Evolutionary conservation across 92 coral and sea anemone genomes (phyloP).

Genomic region (Chrysogorgia sp.): DNA sequence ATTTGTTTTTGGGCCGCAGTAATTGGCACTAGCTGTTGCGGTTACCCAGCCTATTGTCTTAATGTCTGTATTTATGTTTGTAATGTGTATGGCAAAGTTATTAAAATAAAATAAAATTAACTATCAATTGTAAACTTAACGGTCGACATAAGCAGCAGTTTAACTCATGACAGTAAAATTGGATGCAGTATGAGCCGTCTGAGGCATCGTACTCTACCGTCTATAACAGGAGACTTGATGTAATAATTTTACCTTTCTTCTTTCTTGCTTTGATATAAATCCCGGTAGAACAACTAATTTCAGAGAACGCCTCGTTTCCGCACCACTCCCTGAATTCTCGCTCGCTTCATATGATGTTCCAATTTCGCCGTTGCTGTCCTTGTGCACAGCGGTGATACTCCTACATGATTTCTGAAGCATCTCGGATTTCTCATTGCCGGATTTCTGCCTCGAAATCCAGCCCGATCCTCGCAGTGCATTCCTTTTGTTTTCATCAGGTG

Average conservation of each 20-base stretch:
- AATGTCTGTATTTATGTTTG: no score
- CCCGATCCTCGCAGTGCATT: neutral
- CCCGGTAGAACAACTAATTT: slow-evolving; percentile 11
- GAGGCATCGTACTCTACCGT: neutral
- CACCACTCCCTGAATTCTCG: neutral
- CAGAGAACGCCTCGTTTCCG: neutral
- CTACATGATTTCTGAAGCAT: neutral
- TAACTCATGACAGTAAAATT: no score
- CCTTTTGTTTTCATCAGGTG: neutral
- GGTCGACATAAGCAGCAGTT: no score
- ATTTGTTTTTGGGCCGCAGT: no score
- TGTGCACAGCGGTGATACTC: neutral
- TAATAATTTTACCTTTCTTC: neutral
- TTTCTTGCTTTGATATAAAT: slow-evolving; percentile 6
- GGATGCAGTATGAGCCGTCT: no score
- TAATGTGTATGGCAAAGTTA: no score
- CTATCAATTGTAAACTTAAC: no score
- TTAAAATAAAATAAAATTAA: no score
- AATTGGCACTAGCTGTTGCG: no score
- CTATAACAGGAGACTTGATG: neutral
- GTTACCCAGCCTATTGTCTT: no score
- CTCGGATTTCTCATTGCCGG: slow-evolving; percentile 7
- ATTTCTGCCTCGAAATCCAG: slow-evolving; percentile 13
- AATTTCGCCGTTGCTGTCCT: neutral
- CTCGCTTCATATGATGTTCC: neutral